These are phyloP conservation scores for Protonemura montana DNA, from an alignment of 2,888 invertebrate genomes.

Conservation along the genomic window DNA sequence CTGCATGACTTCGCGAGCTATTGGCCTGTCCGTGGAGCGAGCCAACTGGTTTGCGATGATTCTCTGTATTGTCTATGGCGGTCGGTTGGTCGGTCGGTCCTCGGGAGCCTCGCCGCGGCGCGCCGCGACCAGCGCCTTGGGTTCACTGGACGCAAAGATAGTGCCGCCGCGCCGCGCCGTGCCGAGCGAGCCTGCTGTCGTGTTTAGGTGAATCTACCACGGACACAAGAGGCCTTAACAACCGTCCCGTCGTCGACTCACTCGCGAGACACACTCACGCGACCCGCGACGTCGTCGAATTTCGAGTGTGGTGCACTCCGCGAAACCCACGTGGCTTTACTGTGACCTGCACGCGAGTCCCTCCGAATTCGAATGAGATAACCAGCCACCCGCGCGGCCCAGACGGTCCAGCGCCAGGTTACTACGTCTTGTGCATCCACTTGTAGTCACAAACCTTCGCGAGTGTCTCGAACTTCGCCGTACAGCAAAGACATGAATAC, in stretches of 20 bases:
- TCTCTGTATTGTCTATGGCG: slow-evolving; percentile 16
- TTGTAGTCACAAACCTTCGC: not conserved
- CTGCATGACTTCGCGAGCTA: not conserved
- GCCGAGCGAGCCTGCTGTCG: slow-evolving; percentile 15
- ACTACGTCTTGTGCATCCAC: too few species aligned
- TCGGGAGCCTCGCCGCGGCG: not conserved
- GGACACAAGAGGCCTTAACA: not conserved
- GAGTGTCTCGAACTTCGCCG: not conserved
- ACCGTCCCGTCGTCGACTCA: not conserved
- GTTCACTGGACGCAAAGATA: slow-evolving; percentile 20
- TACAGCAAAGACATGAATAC: not conserved
- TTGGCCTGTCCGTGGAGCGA: not conserved
- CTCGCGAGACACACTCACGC: too few species aligned
- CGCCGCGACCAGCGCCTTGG: not conserved
- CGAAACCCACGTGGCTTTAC: not conserved
- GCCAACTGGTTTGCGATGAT: slow-evolving; percentile 25
- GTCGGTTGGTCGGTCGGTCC: not conserved
- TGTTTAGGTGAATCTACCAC: not conserved
- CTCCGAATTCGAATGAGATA: too few species aligned
- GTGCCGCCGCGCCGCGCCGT: not conserved
- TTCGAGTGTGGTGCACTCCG: not conserved
- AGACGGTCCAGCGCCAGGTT: too few species aligned
- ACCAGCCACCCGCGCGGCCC: too few species aligned
- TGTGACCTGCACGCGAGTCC: not conserved
- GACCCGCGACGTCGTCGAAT: not conserved